These are phyloP conservation scores for Nemapogon koenigi DNA, from an alignment of 2,888 invertebrate genomes.

Conservation along the genomic window DNA sequence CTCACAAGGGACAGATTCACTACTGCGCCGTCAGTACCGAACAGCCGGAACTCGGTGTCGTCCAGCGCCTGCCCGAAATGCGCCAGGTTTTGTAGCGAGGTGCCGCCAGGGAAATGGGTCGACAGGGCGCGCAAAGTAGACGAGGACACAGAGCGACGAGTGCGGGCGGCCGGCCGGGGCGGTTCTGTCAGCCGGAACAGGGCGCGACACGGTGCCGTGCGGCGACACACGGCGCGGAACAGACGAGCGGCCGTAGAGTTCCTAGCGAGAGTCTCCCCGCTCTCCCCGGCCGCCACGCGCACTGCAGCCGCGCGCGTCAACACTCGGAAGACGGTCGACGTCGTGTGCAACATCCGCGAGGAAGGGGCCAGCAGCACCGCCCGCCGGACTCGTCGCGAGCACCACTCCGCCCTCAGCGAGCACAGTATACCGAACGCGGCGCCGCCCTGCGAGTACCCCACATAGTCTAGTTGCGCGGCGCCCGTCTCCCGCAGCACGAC, in stretches of 20 bases:
- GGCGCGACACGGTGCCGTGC: background rate
- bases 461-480: background rate
- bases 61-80: slow-evolving; percentile 3
- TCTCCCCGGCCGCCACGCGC: background rate
- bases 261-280: too few species aligned
- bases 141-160: background rate
- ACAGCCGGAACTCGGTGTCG: background rate
- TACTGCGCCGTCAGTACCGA: background rate
- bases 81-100: background rate
- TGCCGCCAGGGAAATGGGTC: slow-evolving; percentile 1
- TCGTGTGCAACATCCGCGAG: background rate
- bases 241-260: too few species aligned
- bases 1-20: slow-evolving; percentile 10
- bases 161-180: too few species aligned
- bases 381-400: background rate
- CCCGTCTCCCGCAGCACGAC: background rate
- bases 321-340: background rate
- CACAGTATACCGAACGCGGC: slow-evolving; percentile 3
- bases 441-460: slow-evolving; percentile 9
- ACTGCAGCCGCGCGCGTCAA: background rate
- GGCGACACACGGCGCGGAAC: background rate
- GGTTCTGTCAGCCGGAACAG: background rate
- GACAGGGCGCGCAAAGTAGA: background rate
- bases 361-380: slow-evolving; percentile 3
- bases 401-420: slow-evolving; percentile 1